A percentile compares a stretch with the other conserved stretches of the same genome.
Conservation (phyloP, 2,113 vertebrate species). For the Bos javanicus region DNA sequence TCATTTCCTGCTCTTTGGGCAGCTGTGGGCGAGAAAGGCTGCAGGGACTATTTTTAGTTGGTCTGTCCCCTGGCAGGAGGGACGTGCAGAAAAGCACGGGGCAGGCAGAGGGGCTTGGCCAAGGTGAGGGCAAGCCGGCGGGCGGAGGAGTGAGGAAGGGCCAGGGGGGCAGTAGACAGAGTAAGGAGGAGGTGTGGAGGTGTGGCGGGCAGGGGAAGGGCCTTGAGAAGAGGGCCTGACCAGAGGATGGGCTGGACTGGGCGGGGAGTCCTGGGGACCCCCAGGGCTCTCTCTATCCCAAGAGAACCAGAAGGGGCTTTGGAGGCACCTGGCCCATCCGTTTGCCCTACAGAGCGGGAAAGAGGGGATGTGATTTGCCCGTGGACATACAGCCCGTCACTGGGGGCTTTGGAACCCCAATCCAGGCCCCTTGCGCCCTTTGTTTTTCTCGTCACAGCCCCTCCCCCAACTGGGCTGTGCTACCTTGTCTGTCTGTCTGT, state of each 20-base stretch:
- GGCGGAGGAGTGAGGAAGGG: not conserved
- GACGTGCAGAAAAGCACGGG: conserved; percentile 76
- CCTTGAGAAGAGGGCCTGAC: not conserved
- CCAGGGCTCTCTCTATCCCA: not conserved
- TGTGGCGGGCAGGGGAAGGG: not conserved
- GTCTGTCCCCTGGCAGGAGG: conserved; percentile 75
- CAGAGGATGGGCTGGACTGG: not conserved
- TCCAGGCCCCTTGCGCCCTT: not conserved
- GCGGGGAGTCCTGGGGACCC: not conserved
- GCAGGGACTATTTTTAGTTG: conserved; percentile 75
- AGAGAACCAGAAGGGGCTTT: not conserved
- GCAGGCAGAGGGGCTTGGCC: conserved; percentile 67
- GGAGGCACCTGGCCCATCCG: not conserved
- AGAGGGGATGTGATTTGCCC: not conserved
- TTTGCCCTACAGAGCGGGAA: not conserved
- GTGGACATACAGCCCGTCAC: not conserved
- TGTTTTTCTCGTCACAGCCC: not conserved
- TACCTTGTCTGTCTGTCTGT: not conserved
- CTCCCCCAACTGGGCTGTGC: not conserved
- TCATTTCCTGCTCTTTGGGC: conserved; percentile 75
- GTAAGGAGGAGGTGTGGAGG: not conserved
- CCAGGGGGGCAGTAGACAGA: not conserved
- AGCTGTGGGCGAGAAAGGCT: conserved; percentile 75
- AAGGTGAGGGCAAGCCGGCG: conserved; percentile 52
- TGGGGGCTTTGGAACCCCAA: not conserved